Percentiles rank a stretch among this genome's conserved stretches.
Conservation (phyloP, 2,797 vertebrate genomes). For the Spheniscus humboldti region DNA sequence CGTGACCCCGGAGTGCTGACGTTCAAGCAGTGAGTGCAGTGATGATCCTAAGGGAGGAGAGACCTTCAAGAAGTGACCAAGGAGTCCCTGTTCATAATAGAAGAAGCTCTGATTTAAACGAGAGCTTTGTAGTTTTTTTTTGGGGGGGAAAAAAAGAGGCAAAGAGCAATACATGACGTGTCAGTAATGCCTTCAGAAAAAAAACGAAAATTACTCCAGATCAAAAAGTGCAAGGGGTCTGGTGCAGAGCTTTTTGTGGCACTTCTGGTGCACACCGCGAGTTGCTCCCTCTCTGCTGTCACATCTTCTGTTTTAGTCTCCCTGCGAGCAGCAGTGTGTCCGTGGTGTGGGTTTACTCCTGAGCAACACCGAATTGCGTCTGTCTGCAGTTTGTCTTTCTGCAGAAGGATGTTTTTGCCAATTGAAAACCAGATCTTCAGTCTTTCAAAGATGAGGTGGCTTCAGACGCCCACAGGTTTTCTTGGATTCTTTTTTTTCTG, state of each 20-base stretch:
- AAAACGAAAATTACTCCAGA: not conserved
- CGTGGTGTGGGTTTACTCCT: not conserved
- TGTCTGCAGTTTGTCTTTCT: not conserved
- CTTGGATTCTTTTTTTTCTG: not conserved
- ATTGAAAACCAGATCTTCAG: not conserved
- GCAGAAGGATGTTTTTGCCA: constrained; percentile 19
- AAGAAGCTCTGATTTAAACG: not conserved
- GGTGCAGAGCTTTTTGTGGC: not conserved
- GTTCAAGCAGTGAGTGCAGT: not conserved
- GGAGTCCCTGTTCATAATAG: not conserved
- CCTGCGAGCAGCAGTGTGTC: not conserved
- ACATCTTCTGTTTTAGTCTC: not conserved
- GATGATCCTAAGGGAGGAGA: not conserved
- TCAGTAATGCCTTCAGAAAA: not conserved
- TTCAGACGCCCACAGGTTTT: constrained; percentile 30
- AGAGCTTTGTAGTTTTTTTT: not conserved
- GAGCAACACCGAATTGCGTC: not conserved
- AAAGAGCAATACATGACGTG: not conserved
- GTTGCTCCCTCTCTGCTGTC: not conserved
- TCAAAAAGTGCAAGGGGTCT: not conserved
- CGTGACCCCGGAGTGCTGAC: fast-evolving
- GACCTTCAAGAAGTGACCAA: not conserved
- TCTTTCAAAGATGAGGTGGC: constrained; percentile 41
- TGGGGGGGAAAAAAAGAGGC: fast-evolving
- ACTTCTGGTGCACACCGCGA: fast-evolving